Conservation (phyloP, 1,140 invertebrate species). For the Dermatophagoides farinae region DNA sequence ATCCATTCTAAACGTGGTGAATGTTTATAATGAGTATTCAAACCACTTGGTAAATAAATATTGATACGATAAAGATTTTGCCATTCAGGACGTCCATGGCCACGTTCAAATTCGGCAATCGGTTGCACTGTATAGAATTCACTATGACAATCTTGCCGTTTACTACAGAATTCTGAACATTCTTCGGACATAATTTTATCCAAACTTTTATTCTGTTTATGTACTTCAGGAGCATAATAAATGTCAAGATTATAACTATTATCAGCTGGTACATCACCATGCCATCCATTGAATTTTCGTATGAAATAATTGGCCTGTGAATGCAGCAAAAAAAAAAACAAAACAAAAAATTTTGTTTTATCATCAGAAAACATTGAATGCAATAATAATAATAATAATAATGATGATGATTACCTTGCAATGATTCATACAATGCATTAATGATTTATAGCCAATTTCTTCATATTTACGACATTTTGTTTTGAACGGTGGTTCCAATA, state of each 20-base stretch:
- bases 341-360: too few relatives aligned
- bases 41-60: constrained; percentile 4
- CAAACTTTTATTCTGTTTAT: constrained; percentile 6
- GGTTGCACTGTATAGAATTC: background rate
- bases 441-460: constrained; percentile 1
- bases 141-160: constrained; percentile 1
- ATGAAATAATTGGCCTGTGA: constrained; percentile 1
- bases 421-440: constrained; percentile 1
- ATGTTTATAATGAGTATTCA: constrained; percentile 3
- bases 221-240: background rate
- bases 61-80: constrained; percentile 1
- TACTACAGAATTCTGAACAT: background rate
- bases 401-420: too few relatives aligned
- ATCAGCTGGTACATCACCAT: constrained; percentile 1
- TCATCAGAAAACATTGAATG: too few relatives aligned
- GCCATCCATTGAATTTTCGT: constrained; percentile 5
- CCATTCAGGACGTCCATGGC: background rate
- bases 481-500: constrained; percentile 6
- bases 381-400: too few relatives aligned
- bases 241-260: background rate
- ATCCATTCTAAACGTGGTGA: constrained; percentile 8
- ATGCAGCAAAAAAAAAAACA: background rate
- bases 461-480: constrained; percentile 8
- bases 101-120: constrained; percentile 4
- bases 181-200: constrained; percentile 4